These are phyloP conservation scores for Pogonognathellus flavescens DNA, from an alignment of 1,140 invertebrate species.

Conservation along the genomic window DNA sequence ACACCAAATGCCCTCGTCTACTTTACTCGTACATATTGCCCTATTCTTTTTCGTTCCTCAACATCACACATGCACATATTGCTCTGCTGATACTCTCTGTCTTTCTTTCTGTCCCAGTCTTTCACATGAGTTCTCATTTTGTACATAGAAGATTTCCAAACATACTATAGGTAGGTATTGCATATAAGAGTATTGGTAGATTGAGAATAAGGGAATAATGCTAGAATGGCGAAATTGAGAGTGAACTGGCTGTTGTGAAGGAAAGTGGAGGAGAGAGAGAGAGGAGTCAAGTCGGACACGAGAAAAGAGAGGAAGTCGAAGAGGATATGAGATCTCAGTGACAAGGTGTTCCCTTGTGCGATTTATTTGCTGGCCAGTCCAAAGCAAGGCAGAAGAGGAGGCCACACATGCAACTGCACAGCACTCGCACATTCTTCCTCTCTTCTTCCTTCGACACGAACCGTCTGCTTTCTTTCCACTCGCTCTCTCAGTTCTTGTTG, in stretches of 20 bases:
- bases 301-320: conserved; percentile 42
- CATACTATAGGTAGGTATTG: too few relatives aligned
- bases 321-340: conserved; percentile 57
- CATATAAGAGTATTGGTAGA: too few relatives aligned
- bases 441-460: neutral
- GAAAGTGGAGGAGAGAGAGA: neutral
- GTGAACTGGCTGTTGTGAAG: neutral
- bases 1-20: too few relatives aligned
- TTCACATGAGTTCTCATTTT: too few relatives aligned
- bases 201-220: too few relatives aligned
- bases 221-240: too few relatives aligned
- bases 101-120: too few relatives aligned
- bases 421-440: neutral
- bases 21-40: too few relatives aligned
- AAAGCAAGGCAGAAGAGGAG: neutral
- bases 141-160: too few relatives aligned
- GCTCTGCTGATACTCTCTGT: too few relatives aligned
- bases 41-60: too few relatives aligned
- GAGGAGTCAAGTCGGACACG: neutral
- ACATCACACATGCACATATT: conserved; percentile 24
- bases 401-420: conserved; percentile 8
- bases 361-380: conserved; percentile 62
- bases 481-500: neutral
- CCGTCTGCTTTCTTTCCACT: conserved; percentile 10
- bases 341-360: conserved; percentile 63